Percentiles rank a stretch among this genome's conserved stretches.
These are phyloP conservation scores for Psylliodes chrysocephalus DNA, from an alignment of 2,888 invertebrate species.

Conservation along the genomic window DNA sequence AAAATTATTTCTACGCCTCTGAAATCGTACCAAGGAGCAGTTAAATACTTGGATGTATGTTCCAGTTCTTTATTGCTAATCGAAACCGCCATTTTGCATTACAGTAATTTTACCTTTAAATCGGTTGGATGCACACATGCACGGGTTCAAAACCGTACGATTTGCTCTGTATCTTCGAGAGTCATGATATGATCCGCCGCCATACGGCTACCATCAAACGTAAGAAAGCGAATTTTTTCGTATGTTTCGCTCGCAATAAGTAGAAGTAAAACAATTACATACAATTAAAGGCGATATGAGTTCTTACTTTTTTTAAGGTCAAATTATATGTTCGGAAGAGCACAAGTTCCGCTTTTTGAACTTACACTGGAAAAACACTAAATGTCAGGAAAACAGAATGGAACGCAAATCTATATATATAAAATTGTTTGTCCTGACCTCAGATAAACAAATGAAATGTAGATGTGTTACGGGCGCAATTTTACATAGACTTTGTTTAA, in stretches of 20 bases:
- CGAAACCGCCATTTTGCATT: slow-evolving; percentile 19
- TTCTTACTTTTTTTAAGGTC: slow-evolving; percentile 4
- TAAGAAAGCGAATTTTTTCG: slow-evolving; percentile 22
- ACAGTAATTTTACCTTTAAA: slow-evolving; percentile 22
- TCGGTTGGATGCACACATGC: slow-evolving; percentile 24
- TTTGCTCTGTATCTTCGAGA: slow-evolving; percentile 23
- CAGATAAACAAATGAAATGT: too few relatives aligned
- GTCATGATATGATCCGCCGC: not conserved
- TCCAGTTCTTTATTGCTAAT: slow-evolving; percentile 5
- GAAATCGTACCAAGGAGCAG: not conserved
- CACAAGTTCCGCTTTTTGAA: not conserved
- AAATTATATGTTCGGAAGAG: slow-evolving; percentile 8
- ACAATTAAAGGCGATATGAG: slow-evolving; percentile 17
- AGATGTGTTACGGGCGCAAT: too few relatives aligned
- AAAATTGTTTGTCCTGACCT: too few relatives aligned
- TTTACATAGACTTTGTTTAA: too few relatives aligned
- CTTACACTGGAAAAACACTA: not conserved
- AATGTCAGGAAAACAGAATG: too few relatives aligned
- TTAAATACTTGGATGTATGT: not conserved
- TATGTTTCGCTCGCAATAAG: too few relatives aligned
- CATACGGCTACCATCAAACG: slow-evolving; percentile 8
- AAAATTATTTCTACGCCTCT: too few relatives aligned
- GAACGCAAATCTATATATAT: too few relatives aligned
- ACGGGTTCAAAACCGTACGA: not conserved
- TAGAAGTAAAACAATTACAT: slow-evolving; percentile 15